These are phyloP conservation scores for Buceros bicornis DNA, from an alignment of 2,797 vertebrate species.

Conservation along the genomic window DNA sequence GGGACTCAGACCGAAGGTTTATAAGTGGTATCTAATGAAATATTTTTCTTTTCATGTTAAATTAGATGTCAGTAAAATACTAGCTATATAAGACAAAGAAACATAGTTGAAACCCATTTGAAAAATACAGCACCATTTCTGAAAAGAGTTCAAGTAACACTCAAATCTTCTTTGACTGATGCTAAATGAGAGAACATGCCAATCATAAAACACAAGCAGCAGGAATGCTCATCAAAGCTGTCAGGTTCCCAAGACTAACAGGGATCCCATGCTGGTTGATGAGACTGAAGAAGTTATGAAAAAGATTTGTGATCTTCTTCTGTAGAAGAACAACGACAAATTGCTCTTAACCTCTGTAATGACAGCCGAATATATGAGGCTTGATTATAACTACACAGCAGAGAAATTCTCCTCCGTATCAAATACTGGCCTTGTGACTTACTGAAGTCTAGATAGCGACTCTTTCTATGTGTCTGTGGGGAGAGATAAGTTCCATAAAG, in stretches of 20 bases:
- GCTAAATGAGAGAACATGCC: not conserved
- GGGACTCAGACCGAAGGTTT: not conserved
- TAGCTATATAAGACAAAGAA: not conserved
- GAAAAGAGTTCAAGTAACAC: not conserved
- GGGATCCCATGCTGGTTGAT: constrained; percentile 22
- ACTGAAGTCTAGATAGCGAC: not conserved
- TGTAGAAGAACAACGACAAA: not conserved
- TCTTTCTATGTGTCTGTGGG: not conserved
- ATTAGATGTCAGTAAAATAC: constrained; percentile 27
- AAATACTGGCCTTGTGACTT: not conserved
- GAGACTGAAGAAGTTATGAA: not conserved
- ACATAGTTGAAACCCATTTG: not conserved
- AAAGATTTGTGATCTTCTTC: not conserved
- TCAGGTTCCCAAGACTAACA: not conserved
- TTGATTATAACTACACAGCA: not conserved
- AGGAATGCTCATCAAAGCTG: constrained; percentile 9
- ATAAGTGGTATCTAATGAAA: not conserved
- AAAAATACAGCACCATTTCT: not conserved
- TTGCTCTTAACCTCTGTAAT: not conserved
- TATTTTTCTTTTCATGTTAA: constrained; percentile 22
- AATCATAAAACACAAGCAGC: constrained; percentile 1
- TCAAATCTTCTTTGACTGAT: not conserved
- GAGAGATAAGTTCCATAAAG: not conserved
- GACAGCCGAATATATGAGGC: not conserved
- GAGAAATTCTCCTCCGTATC: not conserved